Evolutionary conservation across 2,113 vertebrate genomes (phyloP), one percentile per base, ranked within the genome.

Genomic region (Mionectes macconnelli): DNA sequence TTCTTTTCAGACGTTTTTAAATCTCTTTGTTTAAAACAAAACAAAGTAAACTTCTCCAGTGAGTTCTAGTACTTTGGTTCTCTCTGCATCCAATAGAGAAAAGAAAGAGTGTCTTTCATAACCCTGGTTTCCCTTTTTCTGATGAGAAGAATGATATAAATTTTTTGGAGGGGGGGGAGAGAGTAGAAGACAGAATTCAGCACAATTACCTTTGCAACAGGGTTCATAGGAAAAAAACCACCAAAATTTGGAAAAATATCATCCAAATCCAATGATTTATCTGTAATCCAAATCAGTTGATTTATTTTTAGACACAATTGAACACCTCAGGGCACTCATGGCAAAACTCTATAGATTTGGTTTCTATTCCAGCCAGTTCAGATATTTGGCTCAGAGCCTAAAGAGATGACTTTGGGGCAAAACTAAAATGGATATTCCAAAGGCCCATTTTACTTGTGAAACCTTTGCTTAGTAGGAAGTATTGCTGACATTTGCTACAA

Each of bases 381-480:
- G 44, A 64, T 52, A 37, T 66, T 69, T 95, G 91, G 39, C 64
- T 56, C 28, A 21, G 24, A 87, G 52, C 68, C 76, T 78, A 13
- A 92, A 89, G 60, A 47, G 19, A 40, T 87, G 49, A 75, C 15
- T 90, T 81, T 64, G 78, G 44, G 40, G 22, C 68, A 78, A 70
- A 96, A 90, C 19, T 16, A 55, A 93, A 81, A 78, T 12, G 10
- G 42, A 7, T 70, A 50, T 95, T 94, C 76, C 59, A 77, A 92
- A 92, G 25, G 33, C 55, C 44, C 18, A 0, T 87, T 87, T 92
- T 59, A 28, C 49, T 76, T 70, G 47, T 78, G 68, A 91, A 87
- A 82, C 64, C 52, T 91, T 87, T 89, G 47, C 52, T 75, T 49
- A 23, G 22, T 37, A 52, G 17, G 52, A 87, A 75, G 6, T 33